Evolutionary conservation across 1,140 invertebrate genomes (phyloP).

Genomic region (Lordiphosa clarofinis): DNA sequence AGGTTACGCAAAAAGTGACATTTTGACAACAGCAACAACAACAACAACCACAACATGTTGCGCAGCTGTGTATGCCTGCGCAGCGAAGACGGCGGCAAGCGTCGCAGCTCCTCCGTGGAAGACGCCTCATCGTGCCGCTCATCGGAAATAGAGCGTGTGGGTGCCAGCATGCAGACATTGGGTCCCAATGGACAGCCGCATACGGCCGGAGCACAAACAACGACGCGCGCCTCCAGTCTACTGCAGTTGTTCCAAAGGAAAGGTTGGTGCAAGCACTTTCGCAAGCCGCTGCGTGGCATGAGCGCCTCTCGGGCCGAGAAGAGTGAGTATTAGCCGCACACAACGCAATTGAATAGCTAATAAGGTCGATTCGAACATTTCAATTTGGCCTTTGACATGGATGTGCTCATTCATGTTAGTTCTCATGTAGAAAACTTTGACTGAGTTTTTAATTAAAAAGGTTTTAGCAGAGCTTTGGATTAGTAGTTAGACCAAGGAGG

Average conservation of each 20-base stretch:
- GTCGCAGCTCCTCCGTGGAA: slow-evolving; percentile 79
- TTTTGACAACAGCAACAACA: slow-evolving; percentile 10
- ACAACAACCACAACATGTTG: slow-evolving; percentile 50
- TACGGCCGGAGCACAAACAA: slow-evolving; percentile 34
- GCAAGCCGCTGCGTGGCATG: slow-evolving; percentile 82
- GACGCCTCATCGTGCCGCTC: slow-evolving; percentile 83
- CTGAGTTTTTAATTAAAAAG: no score
- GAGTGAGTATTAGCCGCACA: slow-evolving; percentile 81
- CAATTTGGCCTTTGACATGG: no score
- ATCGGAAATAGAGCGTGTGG: slow-evolving; percentile 81
- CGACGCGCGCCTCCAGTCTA: slow-evolving; percentile 74
- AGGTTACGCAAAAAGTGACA: slow-evolving; percentile 17
- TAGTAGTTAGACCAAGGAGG: no score
- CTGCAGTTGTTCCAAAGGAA: slow-evolving; percentile 80
- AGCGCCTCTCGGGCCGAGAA: slow-evolving; percentile 86
- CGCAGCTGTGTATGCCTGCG: slow-evolving; percentile 77
- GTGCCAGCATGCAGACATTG: slow-evolving; percentile 56
- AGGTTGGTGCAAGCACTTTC: slow-evolving; percentile 81
- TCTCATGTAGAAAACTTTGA: no score
- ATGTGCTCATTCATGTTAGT: no score
- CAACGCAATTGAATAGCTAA: not conserved
- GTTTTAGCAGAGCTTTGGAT: no score
- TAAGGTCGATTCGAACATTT: no score
- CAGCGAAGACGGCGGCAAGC: slow-evolving; percentile 58
- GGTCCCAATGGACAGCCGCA: slow-evolving; percentile 48